phyloP scores from a whole-genome alignment of 2,113 vertebrate genomes.

The Lates calcarifer region DNA sequence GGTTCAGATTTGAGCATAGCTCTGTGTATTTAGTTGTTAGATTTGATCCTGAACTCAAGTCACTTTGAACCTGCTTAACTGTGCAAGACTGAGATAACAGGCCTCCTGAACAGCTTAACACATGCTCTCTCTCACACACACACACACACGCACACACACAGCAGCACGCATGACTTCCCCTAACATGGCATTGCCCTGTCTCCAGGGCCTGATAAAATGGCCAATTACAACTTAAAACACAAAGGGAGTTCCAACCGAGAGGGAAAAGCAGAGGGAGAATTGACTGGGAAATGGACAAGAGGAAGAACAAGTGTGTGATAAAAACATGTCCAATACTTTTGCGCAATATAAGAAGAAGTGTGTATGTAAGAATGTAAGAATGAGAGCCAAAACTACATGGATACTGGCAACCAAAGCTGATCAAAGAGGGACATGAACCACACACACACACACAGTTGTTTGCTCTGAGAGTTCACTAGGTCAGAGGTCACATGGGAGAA shows the following conservation, averaged over 20 bases:
- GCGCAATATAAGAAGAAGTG: background rate
- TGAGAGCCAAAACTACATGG: background rate
- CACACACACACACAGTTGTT: constrained; percentile 46
- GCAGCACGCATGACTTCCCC: constrained; percentile 58
- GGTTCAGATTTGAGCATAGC: constrained; percentile 8
- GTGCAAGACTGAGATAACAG: constrained; percentile 51
- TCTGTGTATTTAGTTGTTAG: background rate
- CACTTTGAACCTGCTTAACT: constrained; percentile 64
- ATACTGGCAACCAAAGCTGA: background rate
- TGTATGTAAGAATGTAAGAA: too few species aligned
- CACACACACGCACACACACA: constrained; percentile 6
- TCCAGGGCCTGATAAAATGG: constrained; percentile 42
- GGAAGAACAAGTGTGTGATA: background rate
- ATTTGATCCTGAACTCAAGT: constrained; percentile 34
- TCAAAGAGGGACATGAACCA: constrained; percentile 29
- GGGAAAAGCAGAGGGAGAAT: background rate
- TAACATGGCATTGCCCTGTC: constrained; percentile 51
- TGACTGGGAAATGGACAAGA: background rate
- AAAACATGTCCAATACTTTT: background rate
- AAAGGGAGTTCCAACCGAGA: background rate
- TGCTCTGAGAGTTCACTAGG: constrained; percentile 55
- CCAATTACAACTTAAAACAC: constrained; percentile 47
- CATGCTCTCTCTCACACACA: background rate
- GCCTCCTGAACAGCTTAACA: constrained; percentile 31
- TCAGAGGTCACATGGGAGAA: constrained; percentile 38